phyloP scores from a whole-genome alignment of 2,797 vertebrate genomes.

The Cyprinodon diabolis region DNA sequence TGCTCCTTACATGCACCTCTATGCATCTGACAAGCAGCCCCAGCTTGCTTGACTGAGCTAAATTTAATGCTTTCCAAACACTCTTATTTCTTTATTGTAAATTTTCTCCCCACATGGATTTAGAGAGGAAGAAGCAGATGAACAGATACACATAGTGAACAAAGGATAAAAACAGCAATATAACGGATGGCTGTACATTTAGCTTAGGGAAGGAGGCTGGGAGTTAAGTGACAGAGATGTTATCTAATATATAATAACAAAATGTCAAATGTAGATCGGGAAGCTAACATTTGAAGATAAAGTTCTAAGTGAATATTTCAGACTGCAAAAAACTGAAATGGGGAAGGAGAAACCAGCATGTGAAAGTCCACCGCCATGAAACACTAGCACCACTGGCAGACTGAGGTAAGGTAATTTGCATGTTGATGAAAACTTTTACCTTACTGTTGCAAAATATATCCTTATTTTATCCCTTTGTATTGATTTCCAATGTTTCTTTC shows the following conservation, averaged over 20 bases:
- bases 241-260: not conserved
- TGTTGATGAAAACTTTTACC: no score
- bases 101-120: not conserved
- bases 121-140: not conserved
- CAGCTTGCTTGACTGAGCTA: constrained; percentile 23
- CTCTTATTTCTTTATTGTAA: not conserved
- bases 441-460: no score
- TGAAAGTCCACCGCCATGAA: no score
- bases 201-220: not conserved
- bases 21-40: constrained; percentile 39
- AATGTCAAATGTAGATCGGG: not conserved
- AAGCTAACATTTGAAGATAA: not conserved
- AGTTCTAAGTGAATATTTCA: not conserved
- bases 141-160: not conserved
- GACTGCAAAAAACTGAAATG: not conserved
- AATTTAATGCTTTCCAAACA: constrained; percentile 7
- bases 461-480: no score
- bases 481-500: no score
- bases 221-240: not conserved
- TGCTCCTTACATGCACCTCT: constrained; percentile 15
- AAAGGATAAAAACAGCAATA: not conserved
- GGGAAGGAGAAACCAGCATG: not conserved
- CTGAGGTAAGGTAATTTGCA: no score
- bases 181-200: not conserved
- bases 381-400: no score